phyloP scores from a whole-genome alignment of 2,113 vertebrate genomes.

The Abramis brama region DNA sequence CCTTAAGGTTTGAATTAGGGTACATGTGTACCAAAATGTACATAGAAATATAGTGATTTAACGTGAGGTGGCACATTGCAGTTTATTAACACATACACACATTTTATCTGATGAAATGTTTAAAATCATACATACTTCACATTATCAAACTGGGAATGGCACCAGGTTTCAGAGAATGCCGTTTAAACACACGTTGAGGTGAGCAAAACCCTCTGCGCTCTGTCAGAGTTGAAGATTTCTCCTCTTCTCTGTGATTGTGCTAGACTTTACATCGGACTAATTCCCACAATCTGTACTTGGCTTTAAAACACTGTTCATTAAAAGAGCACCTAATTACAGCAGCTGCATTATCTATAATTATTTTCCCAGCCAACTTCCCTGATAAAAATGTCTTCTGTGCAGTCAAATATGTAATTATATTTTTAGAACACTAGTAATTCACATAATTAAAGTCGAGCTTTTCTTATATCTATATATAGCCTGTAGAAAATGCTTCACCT shows the following conservation, averaged over 20 bases:
- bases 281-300: slow-evolving; percentile 49
- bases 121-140: neutral
- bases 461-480: slow-evolving; percentile 48
- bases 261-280: slow-evolving; percentile 31
- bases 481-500: slow-evolving; percentile 5
- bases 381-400: slow-evolving; percentile 65
- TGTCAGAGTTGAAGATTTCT: neutral
- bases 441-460: slow-evolving; percentile 62
- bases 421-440: slow-evolving; percentile 58
- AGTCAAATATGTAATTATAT: slow-evolving; percentile 64
- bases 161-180: neutral
- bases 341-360: slow-evolving; percentile 74
- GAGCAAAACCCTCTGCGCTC: neutral
- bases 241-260: neutral
- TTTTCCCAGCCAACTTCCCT: slow-evolving; percentile 65
- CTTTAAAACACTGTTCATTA: slow-evolving; percentile 70
- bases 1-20: neutral
- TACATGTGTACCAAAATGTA: neutral
- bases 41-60: neutral
- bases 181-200: no score
- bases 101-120: no score
- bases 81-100: neutral
- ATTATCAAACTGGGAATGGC: neutral
- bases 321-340: slow-evolving; percentile 68
- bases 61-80: neutral